Conservation (phyloP, 2,888 invertebrate species). For the Drosophila hamatofila region DNA sequence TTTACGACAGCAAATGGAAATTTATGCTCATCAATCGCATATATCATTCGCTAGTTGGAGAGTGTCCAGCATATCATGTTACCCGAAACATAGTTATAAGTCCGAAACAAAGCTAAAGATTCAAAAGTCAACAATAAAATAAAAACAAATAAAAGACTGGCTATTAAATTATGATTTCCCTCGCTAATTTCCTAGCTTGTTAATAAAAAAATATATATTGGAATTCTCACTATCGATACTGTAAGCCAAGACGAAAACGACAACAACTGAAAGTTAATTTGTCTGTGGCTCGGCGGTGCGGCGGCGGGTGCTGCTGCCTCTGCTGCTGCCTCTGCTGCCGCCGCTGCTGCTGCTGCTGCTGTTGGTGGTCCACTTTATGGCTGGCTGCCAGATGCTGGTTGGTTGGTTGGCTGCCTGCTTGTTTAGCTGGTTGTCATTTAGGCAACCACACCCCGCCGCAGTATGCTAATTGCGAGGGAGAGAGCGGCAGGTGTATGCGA, state of each 20-base stretch:
- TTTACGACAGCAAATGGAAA: conserved; percentile 61
- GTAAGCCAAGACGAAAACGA: conserved; percentile 42
- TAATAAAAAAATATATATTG: conserved; percentile 73
- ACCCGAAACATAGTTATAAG: conserved; percentile 42
- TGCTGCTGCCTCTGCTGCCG: conserved; percentile 63
- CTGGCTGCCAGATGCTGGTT: conserved; percentile 75
- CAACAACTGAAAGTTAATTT: conserved; percentile 67
- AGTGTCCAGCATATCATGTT: conserved; percentile 58
- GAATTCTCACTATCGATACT: conserved; percentile 58
- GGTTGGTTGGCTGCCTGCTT: conserved; percentile 59
- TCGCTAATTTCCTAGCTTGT: conserved; percentile 75
- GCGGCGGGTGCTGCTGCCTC: conserved; percentile 48
- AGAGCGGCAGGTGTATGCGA: conserved; percentile 36
- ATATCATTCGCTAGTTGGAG: conserved; percentile 29
- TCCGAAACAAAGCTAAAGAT: conserved; percentile 48
- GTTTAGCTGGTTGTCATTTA: conserved; percentile 63
- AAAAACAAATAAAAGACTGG: conserved; percentile 51
- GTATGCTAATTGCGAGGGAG: conserved; percentile 77
- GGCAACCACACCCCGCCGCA: conserved; percentile 74
- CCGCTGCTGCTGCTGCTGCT: conserved; percentile 65
- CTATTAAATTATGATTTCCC: conserved; percentile 79
- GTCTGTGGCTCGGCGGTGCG: conserved; percentile 36
- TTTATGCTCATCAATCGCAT: conserved; percentile 54
- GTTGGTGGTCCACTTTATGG: conserved; percentile 80
- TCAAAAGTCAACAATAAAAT: conserved; percentile 57